Conservation (phyloP, 2,888 invertebrate species). For the Napeogenes inachia region DNA sequence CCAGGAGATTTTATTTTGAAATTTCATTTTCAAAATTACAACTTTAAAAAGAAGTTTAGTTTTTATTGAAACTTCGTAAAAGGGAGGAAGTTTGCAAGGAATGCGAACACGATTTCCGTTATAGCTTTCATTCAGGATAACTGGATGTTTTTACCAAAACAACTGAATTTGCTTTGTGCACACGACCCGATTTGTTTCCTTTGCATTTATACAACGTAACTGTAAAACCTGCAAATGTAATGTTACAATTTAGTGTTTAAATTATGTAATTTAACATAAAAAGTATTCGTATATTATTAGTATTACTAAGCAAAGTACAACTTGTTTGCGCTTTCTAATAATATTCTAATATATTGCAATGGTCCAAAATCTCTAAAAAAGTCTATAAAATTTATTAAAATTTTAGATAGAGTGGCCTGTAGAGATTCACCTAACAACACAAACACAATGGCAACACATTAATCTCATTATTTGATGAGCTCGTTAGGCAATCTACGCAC, state of each 20-base stretch:
- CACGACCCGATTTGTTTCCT: constrained; percentile 16
- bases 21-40: constrained; percentile 20
- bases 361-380: not conserved
- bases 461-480: constrained; percentile 4
- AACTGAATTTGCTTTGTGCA: constrained; percentile 24
- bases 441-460: not conserved
- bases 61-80: constrained; percentile 19
- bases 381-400: too few species aligned
- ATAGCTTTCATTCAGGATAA: constrained; percentile 23
- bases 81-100: constrained; percentile 14
- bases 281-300: too few species aligned
- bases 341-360: not conserved
- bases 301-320: not conserved
- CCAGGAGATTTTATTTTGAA: not conserved
- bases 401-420: not conserved
- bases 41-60: constrained; percentile 19
- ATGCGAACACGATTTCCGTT: constrained; percentile 25
- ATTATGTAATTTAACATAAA: too few species aligned
- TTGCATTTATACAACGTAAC: not conserved
- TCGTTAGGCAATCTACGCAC: constrained; percentile 14
- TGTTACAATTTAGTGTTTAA: too few species aligned
- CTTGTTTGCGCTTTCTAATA: not conserved
- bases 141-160: constrained; percentile 25
- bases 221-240: not conserved
- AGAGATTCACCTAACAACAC: not conserved